These are phyloP conservation scores for Cydia fagiglandana DNA, from an alignment of 1,140 invertebrate genomes.

Conservation along the genomic window DNA sequence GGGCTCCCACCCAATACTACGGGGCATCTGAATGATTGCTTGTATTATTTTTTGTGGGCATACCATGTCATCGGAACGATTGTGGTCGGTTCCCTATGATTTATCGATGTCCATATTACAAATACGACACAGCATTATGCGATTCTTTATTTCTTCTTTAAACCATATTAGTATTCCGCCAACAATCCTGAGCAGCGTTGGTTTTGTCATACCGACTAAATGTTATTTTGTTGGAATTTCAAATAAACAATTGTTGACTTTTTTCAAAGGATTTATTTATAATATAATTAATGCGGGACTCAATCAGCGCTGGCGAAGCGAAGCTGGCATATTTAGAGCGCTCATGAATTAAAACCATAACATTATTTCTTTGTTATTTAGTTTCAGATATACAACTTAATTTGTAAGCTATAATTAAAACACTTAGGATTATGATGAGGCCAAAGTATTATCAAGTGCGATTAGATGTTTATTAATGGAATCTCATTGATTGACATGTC, in stretches of 20 bases:
- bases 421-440: slow-evolving; percentile 48
- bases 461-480: slow-evolving; percentile 27
- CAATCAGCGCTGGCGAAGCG: slow-evolving; percentile 59
- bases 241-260: slow-evolving; percentile 72
- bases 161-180: slow-evolving; percentile 76
- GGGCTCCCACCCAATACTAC: slow-evolving; percentile 72
- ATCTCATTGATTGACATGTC: slow-evolving; percentile 25
- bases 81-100: slow-evolving; percentile 77
- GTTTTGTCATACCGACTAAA: slow-evolving; percentile 78
- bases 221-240: slow-evolving; percentile 77
- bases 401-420: slow-evolving; percentile 70
- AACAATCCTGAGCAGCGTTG: slow-evolving; percentile 68
- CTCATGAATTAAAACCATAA: slow-evolving; percentile 69
- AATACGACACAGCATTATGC: slow-evolving; percentile 77
- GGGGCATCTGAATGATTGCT: slow-evolving; percentile 73
- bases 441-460: slow-evolving; percentile 17
- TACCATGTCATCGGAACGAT: slow-evolving; percentile 77
- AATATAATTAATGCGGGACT: slow-evolving; percentile 66
- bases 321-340: slow-evolving; percentile 55
- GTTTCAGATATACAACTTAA: slow-evolving; percentile 62
- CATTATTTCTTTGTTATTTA: slow-evolving; percentile 54
- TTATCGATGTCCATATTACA: slow-evolving; percentile 77
- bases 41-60: slow-evolving; percentile 76
- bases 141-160: slow-evolving; percentile 78
- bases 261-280: slow-evolving; percentile 60